These are phyloP conservation scores for Harpagifer antarcticus DNA, from an alignment of 2,797 vertebrate genomes.

Conservation along the genomic window DNA sequence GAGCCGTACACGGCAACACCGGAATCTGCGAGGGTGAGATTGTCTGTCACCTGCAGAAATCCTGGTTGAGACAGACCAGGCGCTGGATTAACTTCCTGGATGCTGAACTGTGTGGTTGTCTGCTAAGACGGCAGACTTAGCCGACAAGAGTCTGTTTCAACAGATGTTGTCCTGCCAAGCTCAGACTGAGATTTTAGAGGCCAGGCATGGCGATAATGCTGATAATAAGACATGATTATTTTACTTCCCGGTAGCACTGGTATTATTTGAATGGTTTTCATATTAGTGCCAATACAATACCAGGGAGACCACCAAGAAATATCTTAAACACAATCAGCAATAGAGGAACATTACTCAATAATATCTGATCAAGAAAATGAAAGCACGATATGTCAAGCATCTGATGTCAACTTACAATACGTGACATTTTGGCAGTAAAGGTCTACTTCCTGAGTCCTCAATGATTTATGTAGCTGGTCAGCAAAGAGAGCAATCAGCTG, in stretches of 20 bases:
- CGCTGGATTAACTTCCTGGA: conserved; percentile 70
- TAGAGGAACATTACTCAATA: background rate
- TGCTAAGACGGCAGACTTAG: conserved; percentile 55
- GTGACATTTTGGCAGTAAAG: background rate
- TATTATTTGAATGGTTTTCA: background rate
- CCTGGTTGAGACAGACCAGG: conserved; percentile 68
- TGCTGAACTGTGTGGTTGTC: conserved; percentile 64
- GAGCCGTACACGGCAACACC: conserved; percentile 32
- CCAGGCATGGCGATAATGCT: conserved; percentile 7
- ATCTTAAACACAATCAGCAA: background rate
- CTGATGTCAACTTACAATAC: background rate
- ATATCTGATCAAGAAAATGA: background rate
- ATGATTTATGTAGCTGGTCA: background rate
- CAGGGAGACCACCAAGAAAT: background rate
- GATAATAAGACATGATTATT: conserved; percentile 7
- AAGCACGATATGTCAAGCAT: background rate
- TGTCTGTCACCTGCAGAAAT: conserved; percentile 73
- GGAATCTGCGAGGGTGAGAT: conserved; percentile 49
- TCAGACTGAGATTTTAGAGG: conserved; percentile 47
- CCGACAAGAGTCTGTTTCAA: conserved; percentile 62
- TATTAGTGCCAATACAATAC: background rate
- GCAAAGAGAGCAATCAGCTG: background rate
- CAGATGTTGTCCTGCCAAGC: conserved; percentile 57
- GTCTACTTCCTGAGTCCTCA: background rate
- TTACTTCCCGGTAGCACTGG: conserved; percentile 1